These are phyloP conservation scores for Anomalospiza imberbis DNA, from an alignment of 2,797 vertebrate genomes.

Conservation along the genomic window DNA sequence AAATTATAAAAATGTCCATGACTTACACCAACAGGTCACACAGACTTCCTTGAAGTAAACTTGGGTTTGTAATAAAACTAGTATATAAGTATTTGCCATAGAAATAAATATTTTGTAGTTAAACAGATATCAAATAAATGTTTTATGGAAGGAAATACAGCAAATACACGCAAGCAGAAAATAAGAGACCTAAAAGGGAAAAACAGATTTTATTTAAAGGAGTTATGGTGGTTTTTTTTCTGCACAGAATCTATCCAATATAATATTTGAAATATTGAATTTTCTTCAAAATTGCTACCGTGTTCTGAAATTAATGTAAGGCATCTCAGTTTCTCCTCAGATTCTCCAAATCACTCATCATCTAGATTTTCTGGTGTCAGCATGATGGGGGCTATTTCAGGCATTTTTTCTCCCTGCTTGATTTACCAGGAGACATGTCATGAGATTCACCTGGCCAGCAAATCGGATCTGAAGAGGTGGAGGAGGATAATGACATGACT, in stretches of 20 bases:
- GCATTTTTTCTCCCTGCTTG: conserved; percentile 25
- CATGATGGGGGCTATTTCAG: conserved; percentile 5
- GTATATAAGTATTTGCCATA: neutral
- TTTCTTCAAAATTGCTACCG: neutral
- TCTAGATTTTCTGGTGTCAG: conserved; percentile 12
- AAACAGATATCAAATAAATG: neutral
- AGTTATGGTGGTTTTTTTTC: neutral
- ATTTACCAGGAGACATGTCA: conserved; percentile 33
- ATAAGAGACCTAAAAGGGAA: neutral
- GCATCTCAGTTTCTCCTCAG: neutral
- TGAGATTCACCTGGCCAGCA: conserved; percentile 52
- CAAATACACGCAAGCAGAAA: neutral
- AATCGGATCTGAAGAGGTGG: conserved; percentile 25
- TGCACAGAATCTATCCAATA: neutral
- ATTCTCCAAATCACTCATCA: conserved; percentile 7
- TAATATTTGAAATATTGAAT: neutral
- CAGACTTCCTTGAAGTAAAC: neutral
- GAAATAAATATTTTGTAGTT: neutral
- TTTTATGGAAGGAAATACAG: neutral
- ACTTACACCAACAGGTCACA: neutral
- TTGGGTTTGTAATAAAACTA: neutral
- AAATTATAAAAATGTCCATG: neutral
- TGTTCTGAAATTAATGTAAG: neutral
- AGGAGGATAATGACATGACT: conserved; percentile 57
- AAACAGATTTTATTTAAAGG: neutral